Evolutionary conservation across 2,888 invertebrate species (phyloP).

Genomic region (Coleophora flavipennella): DNA sequence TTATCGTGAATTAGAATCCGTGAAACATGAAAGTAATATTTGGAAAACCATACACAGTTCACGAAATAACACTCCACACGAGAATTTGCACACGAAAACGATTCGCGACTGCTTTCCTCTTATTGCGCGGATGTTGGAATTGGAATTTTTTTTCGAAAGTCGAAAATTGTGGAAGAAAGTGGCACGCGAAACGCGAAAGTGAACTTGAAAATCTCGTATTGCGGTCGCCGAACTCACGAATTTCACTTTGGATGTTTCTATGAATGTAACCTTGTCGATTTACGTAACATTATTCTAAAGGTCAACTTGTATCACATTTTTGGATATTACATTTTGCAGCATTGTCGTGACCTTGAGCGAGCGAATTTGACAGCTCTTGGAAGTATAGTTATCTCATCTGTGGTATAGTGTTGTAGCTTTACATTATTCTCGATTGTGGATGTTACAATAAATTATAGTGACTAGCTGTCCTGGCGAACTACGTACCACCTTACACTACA

Average conservation of each 20-base stretch:
- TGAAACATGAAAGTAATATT: conserved; percentile 21
- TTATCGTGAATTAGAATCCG: conserved; percentile 58
- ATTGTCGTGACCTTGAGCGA: conserved; percentile 18
- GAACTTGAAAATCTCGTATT: conserved; percentile 33
- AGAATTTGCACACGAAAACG: conserved; percentile 32
- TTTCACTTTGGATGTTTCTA: conserved; percentile 38
- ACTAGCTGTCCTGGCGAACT: no score
- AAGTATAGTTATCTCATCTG: neutral
- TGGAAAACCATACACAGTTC: conserved; percentile 36
- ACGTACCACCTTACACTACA: no score
- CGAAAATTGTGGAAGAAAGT: conserved; percentile 49
- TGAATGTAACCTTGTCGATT: no score
- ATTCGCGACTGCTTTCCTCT: conserved; percentile 23
- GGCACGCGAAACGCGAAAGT: conserved; percentile 50
- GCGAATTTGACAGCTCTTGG: no score
- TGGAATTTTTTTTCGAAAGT: conserved; percentile 48
- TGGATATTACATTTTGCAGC: conserved; percentile 22
- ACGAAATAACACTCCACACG: conserved; percentile 35
- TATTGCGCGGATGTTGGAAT: conserved; percentile 31
- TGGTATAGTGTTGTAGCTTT: neutral
- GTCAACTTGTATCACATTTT: conserved; percentile 1
- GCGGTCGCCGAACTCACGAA: conserved; percentile 51
- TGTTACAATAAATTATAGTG: no score
- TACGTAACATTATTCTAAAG: no score
- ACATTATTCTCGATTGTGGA: neutral